Percentiles rank a stretch among this genome's conserved stretches.
Conservation (phyloP, 2,113 vertebrate genomes). For the Malurus alboscapulatus region DNA sequence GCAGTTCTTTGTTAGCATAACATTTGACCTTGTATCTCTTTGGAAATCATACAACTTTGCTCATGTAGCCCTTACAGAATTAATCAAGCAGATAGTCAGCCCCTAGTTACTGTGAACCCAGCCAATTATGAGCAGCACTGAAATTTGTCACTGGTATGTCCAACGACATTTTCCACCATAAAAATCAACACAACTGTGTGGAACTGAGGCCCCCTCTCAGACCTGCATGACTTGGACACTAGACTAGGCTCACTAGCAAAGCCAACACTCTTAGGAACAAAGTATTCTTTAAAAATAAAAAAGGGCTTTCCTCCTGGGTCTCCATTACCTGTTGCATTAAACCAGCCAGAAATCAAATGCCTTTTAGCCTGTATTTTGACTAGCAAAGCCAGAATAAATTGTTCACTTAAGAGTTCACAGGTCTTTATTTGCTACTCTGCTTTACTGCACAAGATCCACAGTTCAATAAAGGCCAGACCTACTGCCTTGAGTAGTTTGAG, state of each 20-base stretch:
- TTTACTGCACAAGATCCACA: background rate
- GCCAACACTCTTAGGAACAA: background rate
- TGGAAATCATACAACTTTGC: slow-evolving; percentile 78
- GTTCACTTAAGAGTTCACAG: background rate
- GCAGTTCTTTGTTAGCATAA: slow-evolving; percentile 75
- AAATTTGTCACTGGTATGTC: slow-evolving; percentile 77
- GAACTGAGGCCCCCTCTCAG: slow-evolving; percentile 65
- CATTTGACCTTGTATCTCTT: slow-evolving; percentile 74
- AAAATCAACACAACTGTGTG: slow-evolving; percentile 72
- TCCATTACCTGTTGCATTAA: background rate
- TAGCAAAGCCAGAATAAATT: background rate
- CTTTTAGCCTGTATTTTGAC: background rate
- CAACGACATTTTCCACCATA: slow-evolving; percentile 74
- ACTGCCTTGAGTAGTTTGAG: background rate
- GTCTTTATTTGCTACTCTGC: background rate
- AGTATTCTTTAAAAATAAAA: background rate
- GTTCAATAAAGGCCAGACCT: background rate
- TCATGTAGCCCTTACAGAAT: slow-evolving; percentile 76
- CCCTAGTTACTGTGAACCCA: slow-evolving; percentile 59
- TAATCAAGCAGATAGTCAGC: slow-evolving; percentile 77
- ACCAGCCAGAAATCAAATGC: background rate
- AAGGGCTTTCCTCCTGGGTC: background rate
- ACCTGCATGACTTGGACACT: slow-evolving; percentile 38
- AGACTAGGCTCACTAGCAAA: background rate
- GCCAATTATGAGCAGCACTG: slow-evolving; percentile 75